Percentiles rank a stretch among this genome's conserved stretches.
Evolutionary conservation across 2,797 vertebrate genomes (phyloP).

Genomic region (Dryobates pubescens): DNA sequence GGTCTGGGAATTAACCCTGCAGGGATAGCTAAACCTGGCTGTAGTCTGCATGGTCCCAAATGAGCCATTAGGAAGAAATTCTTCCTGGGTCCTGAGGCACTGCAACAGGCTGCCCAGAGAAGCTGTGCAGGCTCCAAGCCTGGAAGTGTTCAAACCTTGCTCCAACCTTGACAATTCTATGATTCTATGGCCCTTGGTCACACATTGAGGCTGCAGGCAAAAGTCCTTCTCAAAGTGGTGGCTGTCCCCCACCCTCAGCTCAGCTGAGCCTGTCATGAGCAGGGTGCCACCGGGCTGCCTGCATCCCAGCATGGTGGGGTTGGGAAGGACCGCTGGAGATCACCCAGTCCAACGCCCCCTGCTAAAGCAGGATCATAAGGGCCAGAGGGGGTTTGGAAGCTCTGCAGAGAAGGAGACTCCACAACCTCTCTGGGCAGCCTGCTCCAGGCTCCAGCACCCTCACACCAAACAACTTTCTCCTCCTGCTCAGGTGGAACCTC

Average conservation of each 20-base stretch:
- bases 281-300: neutral
- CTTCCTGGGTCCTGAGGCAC: too few relatives aligned
- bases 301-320: neutral
- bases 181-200: neutral
- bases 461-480: neutral
- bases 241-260: accelerated
- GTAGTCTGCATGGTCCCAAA: neutral
- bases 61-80: neutral
- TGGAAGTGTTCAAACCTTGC: too few relatives aligned
- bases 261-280: accelerated
- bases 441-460: neutral
- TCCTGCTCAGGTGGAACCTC: neutral
- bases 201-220: neutral
- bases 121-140: too few relatives aligned
- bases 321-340: neutral
- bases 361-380: neutral
- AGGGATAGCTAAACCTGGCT: neutral
- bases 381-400: neutral
- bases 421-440: neutral
- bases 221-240: accelerated
- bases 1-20: neutral
- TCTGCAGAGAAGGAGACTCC: neutral
- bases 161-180: too few relatives aligned
- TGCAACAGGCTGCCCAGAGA: too few relatives aligned
- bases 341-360: neutral